Evolutionary conservation across 2,888 invertebrate genomes (phyloP).

Genomic region (Drosophila koepferae): DNA sequence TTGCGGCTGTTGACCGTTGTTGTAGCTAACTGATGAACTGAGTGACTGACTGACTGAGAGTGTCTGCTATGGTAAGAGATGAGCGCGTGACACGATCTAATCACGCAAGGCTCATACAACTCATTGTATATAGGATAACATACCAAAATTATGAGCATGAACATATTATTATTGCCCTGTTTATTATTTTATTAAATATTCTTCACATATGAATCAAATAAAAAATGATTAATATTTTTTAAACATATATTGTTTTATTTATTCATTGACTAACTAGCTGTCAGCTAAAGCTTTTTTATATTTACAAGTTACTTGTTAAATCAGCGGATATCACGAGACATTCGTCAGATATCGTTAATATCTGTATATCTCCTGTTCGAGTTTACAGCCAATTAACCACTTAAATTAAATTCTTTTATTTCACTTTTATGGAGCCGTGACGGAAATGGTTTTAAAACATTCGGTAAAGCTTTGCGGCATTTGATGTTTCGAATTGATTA

Average conservation of each 20-base stretch:
- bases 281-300: too few relatives aligned
- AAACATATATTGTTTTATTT: too few relatives aligned
- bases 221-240: too few relatives aligned
- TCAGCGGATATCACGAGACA: not conserved
- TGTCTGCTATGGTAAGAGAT: constrained; percentile 38
- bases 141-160: not conserved
- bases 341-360: not conserved
- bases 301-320: not conserved
- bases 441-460: constrained; percentile 26
- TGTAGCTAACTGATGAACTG: constrained; percentile 10
- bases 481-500: constrained; percentile 12
- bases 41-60: constrained; percentile 43
- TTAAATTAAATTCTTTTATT: constrained; percentile 25
- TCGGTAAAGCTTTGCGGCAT: constrained; percentile 1
- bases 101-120: not conserved
- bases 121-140: too few relatives aligned
- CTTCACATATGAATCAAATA: too few relatives aligned
- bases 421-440: constrained; percentile 21
- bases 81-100: constrained; percentile 32
- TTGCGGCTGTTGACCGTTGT: constrained; percentile 64
- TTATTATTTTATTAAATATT: too few relatives aligned
- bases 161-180: too few relatives aligned
- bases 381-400: constrained; percentile 30
- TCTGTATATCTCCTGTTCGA: not conserved
- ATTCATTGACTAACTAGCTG: too few relatives aligned